A percentile compares a stretch with the other conserved stretches of the same genome.
These are phyloP conservation scores for Scleropages formosus DNA, from an alignment of 2,797 vertebrate species.

Conservation along the genomic window DNA sequence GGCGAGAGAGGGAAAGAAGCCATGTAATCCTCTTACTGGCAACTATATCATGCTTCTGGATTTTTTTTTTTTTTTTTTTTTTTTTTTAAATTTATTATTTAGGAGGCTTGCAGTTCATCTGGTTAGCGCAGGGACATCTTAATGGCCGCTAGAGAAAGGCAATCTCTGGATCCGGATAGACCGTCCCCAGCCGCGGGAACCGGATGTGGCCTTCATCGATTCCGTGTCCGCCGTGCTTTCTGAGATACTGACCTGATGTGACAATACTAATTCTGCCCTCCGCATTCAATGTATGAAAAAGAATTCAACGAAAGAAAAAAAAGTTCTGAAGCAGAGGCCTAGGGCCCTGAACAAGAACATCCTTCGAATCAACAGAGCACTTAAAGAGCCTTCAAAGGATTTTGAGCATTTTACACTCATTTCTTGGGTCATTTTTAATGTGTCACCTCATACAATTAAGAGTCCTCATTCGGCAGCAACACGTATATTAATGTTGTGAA, in stretches of 20 bases:
- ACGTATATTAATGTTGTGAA: conserved; percentile 1
- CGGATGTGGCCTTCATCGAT: conserved; percentile 44
- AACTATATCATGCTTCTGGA: conserved; percentile 40
- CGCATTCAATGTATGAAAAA: conserved; percentile 37
- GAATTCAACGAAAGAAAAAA: conserved; percentile 26
- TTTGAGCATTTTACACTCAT: conserved; percentile 21
- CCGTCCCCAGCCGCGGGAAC: background rate
- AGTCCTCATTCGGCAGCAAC: background rate
- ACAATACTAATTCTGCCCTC: conserved; percentile 43
- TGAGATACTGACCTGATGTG: conserved; percentile 42
- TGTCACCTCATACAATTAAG: conserved; percentile 1
- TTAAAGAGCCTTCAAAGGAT: conserved; percentile 25
- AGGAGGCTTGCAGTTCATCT: conserved; percentile 24
- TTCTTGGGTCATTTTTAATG: conserved; percentile 22
- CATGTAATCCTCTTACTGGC: conserved; percentile 35
- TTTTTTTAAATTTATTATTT: conserved; percentile 41
- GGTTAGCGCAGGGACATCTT: conserved; percentile 36
- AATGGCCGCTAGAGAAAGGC: conserved; percentile 36
- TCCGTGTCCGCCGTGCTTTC: conserved; percentile 34
- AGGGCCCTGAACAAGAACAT: conserved; percentile 28
- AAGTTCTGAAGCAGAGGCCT: conserved; percentile 22
- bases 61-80: conserved; percentile 38
- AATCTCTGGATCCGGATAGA: conserved; percentile 30
- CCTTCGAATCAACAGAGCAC: conserved; percentile 3
- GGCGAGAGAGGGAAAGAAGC: conserved; percentile 20